phyloP scores from a whole-genome alignment of 2,888 invertebrate species.

The Agonum fuliginosum region DNA sequence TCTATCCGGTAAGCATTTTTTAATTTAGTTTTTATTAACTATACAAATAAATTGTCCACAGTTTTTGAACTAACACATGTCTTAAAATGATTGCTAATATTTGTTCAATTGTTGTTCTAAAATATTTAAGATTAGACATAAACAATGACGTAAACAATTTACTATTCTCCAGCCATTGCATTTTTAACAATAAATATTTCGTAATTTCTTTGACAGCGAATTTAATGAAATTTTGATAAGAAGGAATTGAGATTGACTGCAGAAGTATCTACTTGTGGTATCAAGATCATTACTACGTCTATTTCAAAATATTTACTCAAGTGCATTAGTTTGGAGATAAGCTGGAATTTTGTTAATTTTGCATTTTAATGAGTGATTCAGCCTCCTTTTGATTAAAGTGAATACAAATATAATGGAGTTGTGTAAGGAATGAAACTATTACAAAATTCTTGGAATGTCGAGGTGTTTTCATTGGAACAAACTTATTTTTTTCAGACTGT shows the following conservation, averaged over 20 bases:
- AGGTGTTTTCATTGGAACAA: background rate
- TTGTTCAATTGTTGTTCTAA: constrained; percentile 25
- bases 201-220: constrained; percentile 26
- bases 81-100: constrained; percentile 4
- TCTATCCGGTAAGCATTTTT: constrained; percentile 69
- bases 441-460: constrained; percentile 22
- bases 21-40: constrained; percentile 15
- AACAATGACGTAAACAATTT: constrained; percentile 60
- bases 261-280: background rate
- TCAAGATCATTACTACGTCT: background rate
- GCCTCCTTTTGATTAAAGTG: background rate
- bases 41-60: background rate
- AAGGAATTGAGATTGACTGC: background rate
- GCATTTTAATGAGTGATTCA: background rate
- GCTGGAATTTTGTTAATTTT: constrained; percentile 15
- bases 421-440: constrained; percentile 23
- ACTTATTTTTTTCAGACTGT: constrained; percentile 40
- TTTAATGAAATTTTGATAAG: constrained; percentile 5
- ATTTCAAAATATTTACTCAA: background rate
- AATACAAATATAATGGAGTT: background rate
- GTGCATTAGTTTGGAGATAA: constrained; percentile 1
- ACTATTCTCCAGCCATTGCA: constrained; percentile 42
- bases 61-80: constrained; percentile 22
- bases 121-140: constrained; percentile 35
- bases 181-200: constrained; percentile 46